Conservation (phyloP, 1,140 invertebrate genomes). For the Drosophila malerkotliana region DNA sequence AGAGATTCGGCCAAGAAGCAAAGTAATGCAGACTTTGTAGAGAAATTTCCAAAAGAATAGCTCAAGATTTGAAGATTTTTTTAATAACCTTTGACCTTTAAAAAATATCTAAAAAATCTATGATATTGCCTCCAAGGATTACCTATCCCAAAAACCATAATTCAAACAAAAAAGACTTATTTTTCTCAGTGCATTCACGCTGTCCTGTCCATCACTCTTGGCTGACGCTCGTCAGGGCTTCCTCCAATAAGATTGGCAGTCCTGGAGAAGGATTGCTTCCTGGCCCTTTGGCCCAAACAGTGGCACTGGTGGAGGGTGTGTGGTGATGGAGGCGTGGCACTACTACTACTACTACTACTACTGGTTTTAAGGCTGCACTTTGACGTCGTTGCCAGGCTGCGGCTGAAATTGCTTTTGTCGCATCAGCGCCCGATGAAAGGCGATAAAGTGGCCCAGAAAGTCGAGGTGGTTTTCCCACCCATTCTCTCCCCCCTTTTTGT, state of each 20-base stretch:
- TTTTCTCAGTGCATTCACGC: neutral
- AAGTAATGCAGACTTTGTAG: too few species aligned
- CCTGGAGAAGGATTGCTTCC: neutral
- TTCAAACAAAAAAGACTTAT: neutral
- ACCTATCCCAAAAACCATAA: too few species aligned
- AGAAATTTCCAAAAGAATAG: too few species aligned
- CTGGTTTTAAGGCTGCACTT: constrained; percentile 22
- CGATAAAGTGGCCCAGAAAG: constrained; percentile 24
- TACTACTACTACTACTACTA: too few species aligned
- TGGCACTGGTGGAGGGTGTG: too few species aligned
- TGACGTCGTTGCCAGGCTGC: constrained; percentile 45
- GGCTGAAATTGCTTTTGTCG: constrained; percentile 54
- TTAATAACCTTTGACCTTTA: too few species aligned
- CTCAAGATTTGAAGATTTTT: too few species aligned
- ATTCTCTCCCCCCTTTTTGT: neutral
- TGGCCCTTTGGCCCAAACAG: neutral
- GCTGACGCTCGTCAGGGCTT: constrained; percentile 14
- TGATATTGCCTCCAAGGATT: too few species aligned
- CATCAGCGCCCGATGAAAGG: constrained; percentile 32
- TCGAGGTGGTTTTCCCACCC: neutral
- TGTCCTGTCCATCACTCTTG: neutral
- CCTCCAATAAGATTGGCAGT: neutral
- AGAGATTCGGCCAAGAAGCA: too few species aligned
- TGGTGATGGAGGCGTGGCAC: too few species aligned
- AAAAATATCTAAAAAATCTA: too few species aligned